phyloP scores from a whole-genome alignment of 2,113 vertebrate species.

The Sorex araneus region DNA sequence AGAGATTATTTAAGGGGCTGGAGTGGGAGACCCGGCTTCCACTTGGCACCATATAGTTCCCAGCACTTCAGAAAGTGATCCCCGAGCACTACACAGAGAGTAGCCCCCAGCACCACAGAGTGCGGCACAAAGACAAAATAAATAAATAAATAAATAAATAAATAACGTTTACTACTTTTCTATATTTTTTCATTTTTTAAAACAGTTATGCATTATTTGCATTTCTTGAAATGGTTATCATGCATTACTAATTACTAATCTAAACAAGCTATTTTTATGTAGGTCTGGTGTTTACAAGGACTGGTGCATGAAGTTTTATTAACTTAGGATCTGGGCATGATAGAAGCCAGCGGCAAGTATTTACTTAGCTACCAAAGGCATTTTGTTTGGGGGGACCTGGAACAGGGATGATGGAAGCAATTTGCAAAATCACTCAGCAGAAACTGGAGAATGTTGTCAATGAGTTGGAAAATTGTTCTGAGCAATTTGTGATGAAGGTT shows the following conservation, averaged over 20 bases:
- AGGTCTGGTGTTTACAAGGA: slow-evolving; percentile 21
- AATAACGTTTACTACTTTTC: neutral
- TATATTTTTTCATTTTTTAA: neutral
- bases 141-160: neutral
- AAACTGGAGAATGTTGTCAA: slow-evolving; percentile 67
- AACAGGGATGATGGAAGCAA: slow-evolving; percentile 64
- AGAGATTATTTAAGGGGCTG: no score
- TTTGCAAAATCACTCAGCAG: slow-evolving; percentile 77
- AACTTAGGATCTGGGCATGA: slow-evolving; percentile 33
- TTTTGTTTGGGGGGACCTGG: slow-evolving; percentile 52
- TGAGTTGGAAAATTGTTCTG: slow-evolving; percentile 80
- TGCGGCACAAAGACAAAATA: no score
- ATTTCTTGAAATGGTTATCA: neutral
- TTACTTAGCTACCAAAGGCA: slow-evolving; percentile 62
- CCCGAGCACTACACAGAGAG: no score
- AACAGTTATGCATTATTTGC: no score
- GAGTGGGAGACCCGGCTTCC: no score
- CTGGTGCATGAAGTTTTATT: slow-evolving; percentile 39
- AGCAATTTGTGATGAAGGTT: slow-evolving; percentile 54
- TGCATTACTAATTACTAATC: slow-evolving; percentile 23
- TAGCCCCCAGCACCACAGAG: no score
- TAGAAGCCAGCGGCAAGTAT: neutral
- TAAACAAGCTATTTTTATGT: neutral
- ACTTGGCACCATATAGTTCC: no score
- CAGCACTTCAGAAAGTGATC: no score